A percentile compares a stretch with the other conserved stretches of the same genome.
Evolutionary conservation across 2,888 invertebrate genomes (phyloP).

Genomic region (Lycocerus yunnanus): DNA sequence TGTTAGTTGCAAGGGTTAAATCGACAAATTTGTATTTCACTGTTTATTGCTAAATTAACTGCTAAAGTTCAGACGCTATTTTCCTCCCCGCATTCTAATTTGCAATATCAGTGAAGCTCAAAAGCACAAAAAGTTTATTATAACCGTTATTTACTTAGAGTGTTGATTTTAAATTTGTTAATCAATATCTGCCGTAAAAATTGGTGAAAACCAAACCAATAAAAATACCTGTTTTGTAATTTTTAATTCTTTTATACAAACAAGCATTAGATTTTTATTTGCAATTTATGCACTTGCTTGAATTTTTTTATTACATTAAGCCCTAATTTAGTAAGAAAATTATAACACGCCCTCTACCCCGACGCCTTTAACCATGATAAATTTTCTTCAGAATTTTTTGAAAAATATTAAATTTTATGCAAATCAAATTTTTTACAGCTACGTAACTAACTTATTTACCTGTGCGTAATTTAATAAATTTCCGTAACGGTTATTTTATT

Average conservation of each 20-base stretch:
- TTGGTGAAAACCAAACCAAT: background rate
- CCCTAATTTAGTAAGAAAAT: background rate
- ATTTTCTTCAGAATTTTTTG: background rate
- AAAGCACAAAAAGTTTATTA: background rate
- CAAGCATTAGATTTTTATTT: background rate
- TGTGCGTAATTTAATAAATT: constrained; percentile 1
- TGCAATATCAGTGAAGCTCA: background rate
- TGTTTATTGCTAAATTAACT: background rate
- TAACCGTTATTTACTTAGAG: background rate
- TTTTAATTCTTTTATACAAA: background rate
- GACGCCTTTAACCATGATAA: background rate
- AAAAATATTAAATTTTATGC: background rate
- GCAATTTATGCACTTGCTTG: background rate
- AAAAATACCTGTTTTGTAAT: background rate
- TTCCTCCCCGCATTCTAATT: background rate
- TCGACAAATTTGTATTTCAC: background rate
- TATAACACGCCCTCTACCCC: background rate
- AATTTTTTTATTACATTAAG: background rate
- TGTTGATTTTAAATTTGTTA: background rate
- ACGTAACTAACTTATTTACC: background rate
- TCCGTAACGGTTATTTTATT: background rate
- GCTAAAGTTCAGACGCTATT: background rate
- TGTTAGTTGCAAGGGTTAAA: background rate
- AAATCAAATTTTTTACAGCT: constrained; percentile 2
- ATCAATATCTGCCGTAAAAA: background rate